Conservation (phyloP, 2,797 vertebrate genomes). For the Hippopotamyrus pictus region DNA sequence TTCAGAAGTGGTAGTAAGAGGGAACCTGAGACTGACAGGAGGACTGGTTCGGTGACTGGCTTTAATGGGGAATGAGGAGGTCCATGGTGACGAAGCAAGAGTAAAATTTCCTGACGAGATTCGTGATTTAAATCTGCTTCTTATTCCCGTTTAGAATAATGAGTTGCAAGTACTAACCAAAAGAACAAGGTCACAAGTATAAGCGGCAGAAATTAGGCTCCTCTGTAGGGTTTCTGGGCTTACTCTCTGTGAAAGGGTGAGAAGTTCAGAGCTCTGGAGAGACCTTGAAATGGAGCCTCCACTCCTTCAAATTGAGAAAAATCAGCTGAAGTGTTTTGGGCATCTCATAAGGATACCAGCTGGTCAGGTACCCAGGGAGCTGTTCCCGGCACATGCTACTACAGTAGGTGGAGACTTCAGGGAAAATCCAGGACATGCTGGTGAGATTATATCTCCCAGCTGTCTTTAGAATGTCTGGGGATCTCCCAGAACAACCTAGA, state of each 20-base stretch:
- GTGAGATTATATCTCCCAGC: neutral
- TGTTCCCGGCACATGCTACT: neutral
- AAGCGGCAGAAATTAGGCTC: neutral
- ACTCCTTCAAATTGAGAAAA: neutral
- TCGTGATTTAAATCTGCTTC: neutral
- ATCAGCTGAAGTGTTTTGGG: neutral
- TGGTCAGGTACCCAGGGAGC: neutral
- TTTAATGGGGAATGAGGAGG: neutral
- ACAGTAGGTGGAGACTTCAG: neutral
- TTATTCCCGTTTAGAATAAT: neutral
- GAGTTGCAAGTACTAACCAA: neutral
- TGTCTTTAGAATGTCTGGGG: neutral
- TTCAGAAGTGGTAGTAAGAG: neutral
- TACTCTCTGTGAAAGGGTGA: neutral
- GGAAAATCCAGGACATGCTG: neutral
- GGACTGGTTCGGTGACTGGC: neutral
- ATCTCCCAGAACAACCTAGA: neutral
- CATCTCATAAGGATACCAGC: neutral
- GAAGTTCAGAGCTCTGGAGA: neutral
- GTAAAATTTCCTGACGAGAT: neutral
- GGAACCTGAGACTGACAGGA: neutral
- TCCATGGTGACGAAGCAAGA: neutral
- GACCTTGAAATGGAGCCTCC: neutral
- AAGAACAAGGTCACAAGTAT: neutral
- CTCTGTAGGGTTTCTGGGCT: neutral